Evolutionary conservation across 2,113 vertebrate genomes (phyloP), one percentile per base, ranked within the genome.

Genomic region (Archilochus colubris): DNA sequence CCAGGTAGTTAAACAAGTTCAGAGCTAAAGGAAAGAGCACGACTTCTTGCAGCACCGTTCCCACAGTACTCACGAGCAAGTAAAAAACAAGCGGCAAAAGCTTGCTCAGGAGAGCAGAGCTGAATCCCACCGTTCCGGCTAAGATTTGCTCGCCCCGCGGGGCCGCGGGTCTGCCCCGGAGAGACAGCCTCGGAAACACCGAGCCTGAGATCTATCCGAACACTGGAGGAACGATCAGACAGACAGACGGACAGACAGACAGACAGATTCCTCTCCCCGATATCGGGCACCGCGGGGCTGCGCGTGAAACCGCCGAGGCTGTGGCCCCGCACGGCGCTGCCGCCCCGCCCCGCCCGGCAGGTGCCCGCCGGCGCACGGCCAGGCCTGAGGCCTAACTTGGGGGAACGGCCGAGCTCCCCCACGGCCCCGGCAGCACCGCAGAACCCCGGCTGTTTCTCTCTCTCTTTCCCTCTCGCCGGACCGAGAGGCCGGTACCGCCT

Each of bases 201-300:
- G 28, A 33, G 5, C 30, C 57, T 5, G 14, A 11, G 5, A 66
- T 10, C 82, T 4, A 13, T 10, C 0, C 4, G 38, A 82, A 54
- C 17, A 53, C 67, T 1, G 36, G 33, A 21, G 13, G 36, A 19
- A 4, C 40, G 40, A 40, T 12, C 40, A 40, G 40, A 40, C 40
- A 40, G 40, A 40, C 40, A 40, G 40, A 40, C 40, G 38, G 38
- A 38, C 38, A 38, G 38, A 38, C 38, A 40, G 40, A 12, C 2
- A 31, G 2, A 2, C 9, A 0, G 38, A 0, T 25, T 33, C 51
- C n/a, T 9, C 63, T 2, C 21, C 5, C 12, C 25, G 24, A 69
- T 1, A 21, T 14, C 3, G 21, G 8, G 44, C 17, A 38, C 21
- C 14, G 33, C 12, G 43, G 40, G 19, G 58, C 51, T 44, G 50